Base-by-base conservation (phyloP, 2,113 vertebrate species). In the Macroglossus sobrinus region DNA sequence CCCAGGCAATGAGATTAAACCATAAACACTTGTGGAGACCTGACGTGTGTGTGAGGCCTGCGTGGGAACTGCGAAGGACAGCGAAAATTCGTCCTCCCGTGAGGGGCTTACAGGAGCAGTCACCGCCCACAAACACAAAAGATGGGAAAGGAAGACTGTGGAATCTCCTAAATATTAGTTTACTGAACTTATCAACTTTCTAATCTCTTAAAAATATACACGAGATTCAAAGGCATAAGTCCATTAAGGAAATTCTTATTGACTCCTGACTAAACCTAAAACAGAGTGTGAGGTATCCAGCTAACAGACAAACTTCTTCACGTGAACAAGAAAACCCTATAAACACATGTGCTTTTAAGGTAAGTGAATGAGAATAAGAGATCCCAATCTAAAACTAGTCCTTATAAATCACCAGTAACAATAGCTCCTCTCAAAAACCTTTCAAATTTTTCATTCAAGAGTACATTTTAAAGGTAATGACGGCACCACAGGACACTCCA, bases 201-300 rank as follows among this genome's bases (percentile, higher is more conserved):
- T 22, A 79, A 45, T 18, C 45, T 84, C 78, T 93, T 81, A 80
- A 79, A 93, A 71, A 69, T 40, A 93, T 6, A 76, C 9, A 47
- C 40, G 47, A 87, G 18, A 69, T 75, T 80, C 69, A 84, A 89
- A 91, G 55, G 68, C 55, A 66, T 47, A 93, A 64, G 74, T 66
- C 63, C 74, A 84, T 4, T 57, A 38, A 61, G 19, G 38, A 92
- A 57, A 88, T 33, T 55, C 53, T 50, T 80, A 92, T 0, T 75
- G 50, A 97, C 24, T 66, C 16, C 78, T 87, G 45, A 92, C 76
- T 63, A 80, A 72, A 24, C 84, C 84, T 14, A 59, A 86, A 85
- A 28, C 38, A 89, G 21, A 7, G 21, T 12, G 16, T 38, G 4
- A 87, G 38, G 59, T 33, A 95, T n/a, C 66, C 53, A 80, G 38